Conservation (phyloP, 2,888 invertebrate genomes). For the Drosophila paracracens region DNA sequence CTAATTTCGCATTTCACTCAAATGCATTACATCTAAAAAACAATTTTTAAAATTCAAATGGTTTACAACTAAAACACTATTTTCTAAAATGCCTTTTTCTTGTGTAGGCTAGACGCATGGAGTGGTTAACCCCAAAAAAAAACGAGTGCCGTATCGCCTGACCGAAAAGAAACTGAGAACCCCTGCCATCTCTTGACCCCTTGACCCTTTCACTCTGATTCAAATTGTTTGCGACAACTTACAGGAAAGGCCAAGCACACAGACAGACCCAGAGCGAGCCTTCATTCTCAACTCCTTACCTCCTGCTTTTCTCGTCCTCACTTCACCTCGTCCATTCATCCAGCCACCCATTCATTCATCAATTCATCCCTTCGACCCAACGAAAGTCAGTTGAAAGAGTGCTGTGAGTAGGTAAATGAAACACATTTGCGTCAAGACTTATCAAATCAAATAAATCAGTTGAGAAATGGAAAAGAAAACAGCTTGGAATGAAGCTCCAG, state of each 20-base stretch:
- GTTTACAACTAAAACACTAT: not conserved
- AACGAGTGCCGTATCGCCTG: slow-evolving; percentile 40
- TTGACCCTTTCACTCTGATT: slow-evolving; percentile 25
- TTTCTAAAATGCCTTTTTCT: not conserved
- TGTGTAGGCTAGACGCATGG: not conserved
- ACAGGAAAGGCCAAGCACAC: slow-evolving; percentile 26
- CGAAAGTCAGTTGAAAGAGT: slow-evolving; percentile 19
- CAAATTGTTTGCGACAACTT: slow-evolving; percentile 42
- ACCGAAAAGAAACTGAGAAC: slow-evolving; percentile 11
- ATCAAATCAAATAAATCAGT: slow-evolving; percentile 74
- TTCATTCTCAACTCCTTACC: slow-evolving; percentile 5
- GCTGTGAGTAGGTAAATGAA: slow-evolving; percentile 56
- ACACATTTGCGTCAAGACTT: slow-evolving; percentile 71
- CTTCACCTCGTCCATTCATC: not conserved
- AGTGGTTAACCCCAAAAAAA: too few species aligned
- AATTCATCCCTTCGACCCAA: not conserved
- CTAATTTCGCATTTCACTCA: not conserved
- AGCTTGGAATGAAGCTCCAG: not conserved
- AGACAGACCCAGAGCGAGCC: slow-evolving; percentile 8
- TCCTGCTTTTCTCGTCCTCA: not conserved
- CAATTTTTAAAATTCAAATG: not conserved
- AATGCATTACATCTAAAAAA: too few species aligned
- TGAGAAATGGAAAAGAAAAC: slow-evolving; percentile 22
- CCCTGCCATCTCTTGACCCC: slow-evolving; percentile 18
- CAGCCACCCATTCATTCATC: slow-evolving; percentile 8